phyloP scores from a whole-genome alignment of 1,140 invertebrate genomes.

The Ostrea edulis region DNA sequence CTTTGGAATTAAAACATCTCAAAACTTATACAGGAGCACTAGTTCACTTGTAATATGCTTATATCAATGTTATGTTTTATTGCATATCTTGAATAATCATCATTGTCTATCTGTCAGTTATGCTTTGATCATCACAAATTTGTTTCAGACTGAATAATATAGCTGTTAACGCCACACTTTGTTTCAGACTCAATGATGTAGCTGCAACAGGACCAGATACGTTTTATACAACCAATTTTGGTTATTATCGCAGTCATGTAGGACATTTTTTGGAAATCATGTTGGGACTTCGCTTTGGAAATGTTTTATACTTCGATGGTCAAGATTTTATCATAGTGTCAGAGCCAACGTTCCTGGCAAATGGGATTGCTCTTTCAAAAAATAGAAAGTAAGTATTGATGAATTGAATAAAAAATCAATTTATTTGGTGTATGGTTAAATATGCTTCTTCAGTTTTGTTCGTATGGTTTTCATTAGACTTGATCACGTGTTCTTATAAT shows the following conservation, averaged over 20 bases:
- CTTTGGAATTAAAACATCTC: neutral
- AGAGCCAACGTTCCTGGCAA: constrained; percentile 1
- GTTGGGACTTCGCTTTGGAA: neutral
- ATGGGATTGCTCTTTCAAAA: neutral
- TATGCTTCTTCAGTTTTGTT: no score
- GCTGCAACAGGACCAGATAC: neutral
- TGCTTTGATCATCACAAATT: neutral
- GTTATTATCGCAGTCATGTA: neutral
- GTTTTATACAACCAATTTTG: neutral
- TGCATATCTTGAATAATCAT: neutral
- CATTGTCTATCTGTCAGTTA: neutral
- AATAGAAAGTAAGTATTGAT: neutral
- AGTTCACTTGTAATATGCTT: neutral
- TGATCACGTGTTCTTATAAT: no score
- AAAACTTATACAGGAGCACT: neutral
- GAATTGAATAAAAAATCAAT: neutral
- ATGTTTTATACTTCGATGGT: constrained; percentile 7
- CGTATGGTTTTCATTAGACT: no score
- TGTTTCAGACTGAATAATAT: neutral
- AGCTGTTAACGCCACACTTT: neutral
- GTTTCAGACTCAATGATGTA: constrained; percentile 23
- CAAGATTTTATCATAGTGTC: neutral
- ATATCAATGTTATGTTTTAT: neutral
- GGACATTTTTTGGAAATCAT: neutral
- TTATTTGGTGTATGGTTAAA: neutral